Evolutionary conservation across 2,888 invertebrate genomes (phyloP).

Genomic region (Cartodere bifasciata): DNA sequence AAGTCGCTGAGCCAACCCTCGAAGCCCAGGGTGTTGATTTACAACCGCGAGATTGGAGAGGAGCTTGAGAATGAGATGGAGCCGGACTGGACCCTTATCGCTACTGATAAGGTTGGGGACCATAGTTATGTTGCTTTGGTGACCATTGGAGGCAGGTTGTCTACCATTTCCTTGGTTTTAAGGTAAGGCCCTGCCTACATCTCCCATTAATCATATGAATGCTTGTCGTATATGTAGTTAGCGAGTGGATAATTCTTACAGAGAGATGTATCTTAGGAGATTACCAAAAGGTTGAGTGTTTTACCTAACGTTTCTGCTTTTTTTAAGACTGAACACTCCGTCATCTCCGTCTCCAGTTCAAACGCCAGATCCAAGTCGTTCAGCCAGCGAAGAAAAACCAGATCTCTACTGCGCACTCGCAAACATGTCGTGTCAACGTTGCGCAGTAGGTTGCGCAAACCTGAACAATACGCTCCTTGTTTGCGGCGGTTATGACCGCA

Average conservation of each 20-base stretch:
- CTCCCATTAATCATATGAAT: too few relatives aligned
- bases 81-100: slow-evolving; percentile 51
- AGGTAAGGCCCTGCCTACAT: slow-evolving; percentile 26
- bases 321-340: slow-evolving; percentile 30
- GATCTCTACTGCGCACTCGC: slow-evolving; percentile 45
- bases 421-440: slow-evolving; percentile 53
- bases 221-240: too few relatives aligned
- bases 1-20: slow-evolving; percentile 43
- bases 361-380: slow-evolving; percentile 31
- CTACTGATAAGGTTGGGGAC: slow-evolving; percentile 43
- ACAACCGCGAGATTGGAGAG: slow-evolving; percentile 43
- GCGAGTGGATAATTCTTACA: too few relatives aligned
- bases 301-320: too few relatives aligned
- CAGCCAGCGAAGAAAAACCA: slow-evolving; percentile 38
- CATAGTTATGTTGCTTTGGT: slow-evolving; percentile 51
- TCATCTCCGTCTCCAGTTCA: slow-evolving; percentile 34
- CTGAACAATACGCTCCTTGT: slow-evolving; percentile 59
- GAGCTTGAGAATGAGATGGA: slow-evolving; percentile 38
- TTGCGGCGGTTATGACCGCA: slow-evolving; percentile 75
- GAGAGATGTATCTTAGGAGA: too few relatives aligned
- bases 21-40: slow-evolving; percentile 48
- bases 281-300: too few relatives aligned
- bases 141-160: slow-evolving; percentile 47
- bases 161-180: slow-evolving; percentile 47
- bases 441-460: slow-evolving; percentile 64